Percentiles rank a stretch among this genome's conserved stretches.
Conservation (phyloP, 2,797 vertebrate genomes). For the Coccyzus lansbergi region DNA sequence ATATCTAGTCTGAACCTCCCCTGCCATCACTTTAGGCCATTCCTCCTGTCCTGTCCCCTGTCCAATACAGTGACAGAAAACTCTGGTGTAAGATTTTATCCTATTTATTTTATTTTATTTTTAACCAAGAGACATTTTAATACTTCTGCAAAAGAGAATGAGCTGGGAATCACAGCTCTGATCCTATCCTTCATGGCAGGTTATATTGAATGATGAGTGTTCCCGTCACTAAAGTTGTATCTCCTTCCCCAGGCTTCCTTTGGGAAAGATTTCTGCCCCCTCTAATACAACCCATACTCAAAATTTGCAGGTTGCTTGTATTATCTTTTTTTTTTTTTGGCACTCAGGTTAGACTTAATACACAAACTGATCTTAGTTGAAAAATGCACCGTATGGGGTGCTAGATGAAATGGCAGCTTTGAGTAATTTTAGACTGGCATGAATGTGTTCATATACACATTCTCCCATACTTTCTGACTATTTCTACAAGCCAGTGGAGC, state of each 20-base stretch:
- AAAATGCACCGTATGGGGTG: accelerated
- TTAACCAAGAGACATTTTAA: background rate
- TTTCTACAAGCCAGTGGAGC: background rate
- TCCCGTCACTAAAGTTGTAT: accelerated
- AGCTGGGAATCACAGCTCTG: background rate
- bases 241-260: background rate
- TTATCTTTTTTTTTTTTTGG: background rate
- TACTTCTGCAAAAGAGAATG: background rate
- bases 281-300: background rate
- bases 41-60: too few relatives aligned
- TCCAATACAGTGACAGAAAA: background rate
- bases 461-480: background rate
- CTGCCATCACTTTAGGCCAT: too few relatives aligned
- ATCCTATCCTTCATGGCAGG: background rate
- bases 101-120: too few relatives aligned
- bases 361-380: background rate
- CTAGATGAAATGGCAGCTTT: background rate
- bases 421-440: background rate
- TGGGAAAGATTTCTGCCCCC: background rate
- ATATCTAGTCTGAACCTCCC: too few relatives aligned
- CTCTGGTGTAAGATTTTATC: background rate
- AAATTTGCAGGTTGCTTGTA: background rate
- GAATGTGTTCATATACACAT: background rate
- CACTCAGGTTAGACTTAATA: background rate
- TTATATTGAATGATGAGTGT: background rate